Percentiles rank a stretch among this genome's conserved stretches.
Conservation (phyloP, 2,888 invertebrate species). For the Cryptus viduatorius region DNA sequence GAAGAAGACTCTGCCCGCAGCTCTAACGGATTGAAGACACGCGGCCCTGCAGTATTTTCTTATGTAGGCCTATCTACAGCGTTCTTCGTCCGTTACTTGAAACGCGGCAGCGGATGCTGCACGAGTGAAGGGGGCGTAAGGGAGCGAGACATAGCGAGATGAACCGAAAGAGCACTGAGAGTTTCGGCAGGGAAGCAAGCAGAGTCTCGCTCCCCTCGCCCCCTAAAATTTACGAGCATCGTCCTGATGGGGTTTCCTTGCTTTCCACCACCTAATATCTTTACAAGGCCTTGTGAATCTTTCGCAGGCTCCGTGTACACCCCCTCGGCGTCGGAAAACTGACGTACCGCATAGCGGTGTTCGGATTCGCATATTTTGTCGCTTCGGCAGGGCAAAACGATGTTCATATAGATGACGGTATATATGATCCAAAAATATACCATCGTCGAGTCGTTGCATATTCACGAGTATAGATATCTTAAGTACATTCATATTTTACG, state of each 20-base stretch:
- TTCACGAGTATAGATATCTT: too few relatives aligned
- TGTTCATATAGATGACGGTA: not conserved
- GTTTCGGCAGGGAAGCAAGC: constrained; percentile 77
- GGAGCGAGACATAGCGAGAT: constrained; percentile 49
- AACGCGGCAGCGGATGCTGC: constrained; percentile 46
- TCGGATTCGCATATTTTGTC: not conserved
- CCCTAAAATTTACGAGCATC: constrained; percentile 81
- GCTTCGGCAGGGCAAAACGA: not conserved
- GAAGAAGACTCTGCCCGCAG: constrained; percentile 33
- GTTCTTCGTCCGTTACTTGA: constrained; percentile 41
- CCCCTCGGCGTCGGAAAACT: constrained; percentile 51
- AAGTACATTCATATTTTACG: too few relatives aligned
- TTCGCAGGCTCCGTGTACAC: constrained; percentile 66
- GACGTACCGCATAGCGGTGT: not conserved
- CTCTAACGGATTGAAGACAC: constrained; percentile 78
- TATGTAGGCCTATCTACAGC: constrained; percentile 76
- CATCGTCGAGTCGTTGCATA: too few relatives aligned
- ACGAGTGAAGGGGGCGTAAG: constrained; percentile 36
- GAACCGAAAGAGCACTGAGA: constrained; percentile 69
- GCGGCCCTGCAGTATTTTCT: constrained; percentile 81
- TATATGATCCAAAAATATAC: not conserved
- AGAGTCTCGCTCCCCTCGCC: constrained; percentile 47
- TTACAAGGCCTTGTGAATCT: constrained; percentile 77
- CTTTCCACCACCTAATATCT: constrained; percentile 82
- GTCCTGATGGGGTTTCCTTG: constrained; percentile 84